These are phyloP conservation scores for Daphoenositta chrysoptera DNA, from an alignment of 2,113 vertebrate species.

Conservation along the genomic window DNA sequence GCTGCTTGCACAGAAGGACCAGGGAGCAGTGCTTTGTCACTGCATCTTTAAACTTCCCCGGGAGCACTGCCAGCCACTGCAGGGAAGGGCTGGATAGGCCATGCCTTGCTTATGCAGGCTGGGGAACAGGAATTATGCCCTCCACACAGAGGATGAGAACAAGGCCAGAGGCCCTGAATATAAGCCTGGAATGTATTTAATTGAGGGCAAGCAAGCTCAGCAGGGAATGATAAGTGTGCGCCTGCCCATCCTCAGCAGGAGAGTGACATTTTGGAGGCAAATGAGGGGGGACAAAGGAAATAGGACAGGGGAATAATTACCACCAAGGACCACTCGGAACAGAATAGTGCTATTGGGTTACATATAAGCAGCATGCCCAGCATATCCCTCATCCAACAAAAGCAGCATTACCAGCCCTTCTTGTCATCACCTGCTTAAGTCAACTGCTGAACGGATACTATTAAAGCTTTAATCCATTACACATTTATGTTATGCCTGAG, in stretches of 20 bases:
- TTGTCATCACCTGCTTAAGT: slow-evolving; percentile 73
- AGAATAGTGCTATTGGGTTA: slow-evolving; percentile 39
- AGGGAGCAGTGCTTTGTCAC: neutral
- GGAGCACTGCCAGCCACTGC: neutral
- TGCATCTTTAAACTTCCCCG: neutral
- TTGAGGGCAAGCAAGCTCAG: slow-evolving; percentile 48
- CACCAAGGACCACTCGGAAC: slow-evolving; percentile 31
- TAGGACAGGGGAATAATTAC: slow-evolving; percentile 43
- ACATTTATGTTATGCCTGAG: slow-evolving; percentile 68
- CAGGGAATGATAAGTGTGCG: slow-evolving; percentile 52
- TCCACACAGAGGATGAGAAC: neutral
- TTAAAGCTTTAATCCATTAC: slow-evolving; percentile 73
- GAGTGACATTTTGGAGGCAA: slow-evolving; percentile 47
- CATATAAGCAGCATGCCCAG: slow-evolving; percentile 22
- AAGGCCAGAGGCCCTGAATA: slow-evolving; percentile 2
- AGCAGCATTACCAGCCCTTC: slow-evolving; percentile 56
- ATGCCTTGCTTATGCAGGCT: neutral
- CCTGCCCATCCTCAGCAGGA: slow-evolving; percentile 45
- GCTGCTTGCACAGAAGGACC: neutral
- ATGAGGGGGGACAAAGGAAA: slow-evolving; percentile 30
- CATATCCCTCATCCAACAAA: slow-evolving; percentile 63
- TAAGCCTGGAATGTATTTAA: slow-evolving; percentile 54
- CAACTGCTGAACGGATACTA: slow-evolving; percentile 57
- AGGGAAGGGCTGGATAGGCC: neutral
- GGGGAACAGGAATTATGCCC: neutral